Evolutionary conservation across 2,113 vertebrate genomes (phyloP).

Genomic region (Semnornis frantzii): DNA sequence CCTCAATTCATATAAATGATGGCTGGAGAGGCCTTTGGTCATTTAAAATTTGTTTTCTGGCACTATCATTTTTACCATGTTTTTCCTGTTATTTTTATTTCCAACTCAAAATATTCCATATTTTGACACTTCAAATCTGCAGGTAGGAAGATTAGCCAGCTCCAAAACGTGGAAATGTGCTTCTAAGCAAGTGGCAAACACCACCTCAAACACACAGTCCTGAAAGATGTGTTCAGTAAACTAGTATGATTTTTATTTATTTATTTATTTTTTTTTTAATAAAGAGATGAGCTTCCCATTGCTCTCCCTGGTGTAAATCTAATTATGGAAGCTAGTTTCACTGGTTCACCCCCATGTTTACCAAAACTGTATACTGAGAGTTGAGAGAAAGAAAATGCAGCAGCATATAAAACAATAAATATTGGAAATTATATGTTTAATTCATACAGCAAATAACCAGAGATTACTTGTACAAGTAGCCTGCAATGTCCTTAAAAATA

Average conservation of each 20-base stretch:
- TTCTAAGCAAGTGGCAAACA: constrained; percentile 21
- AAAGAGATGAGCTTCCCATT: background rate
- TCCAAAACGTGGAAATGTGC: constrained; percentile 13
- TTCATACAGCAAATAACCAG: constrained; percentile 76
- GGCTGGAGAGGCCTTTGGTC: background rate
- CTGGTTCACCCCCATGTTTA: constrained; percentile 55
- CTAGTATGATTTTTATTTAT: background rate
- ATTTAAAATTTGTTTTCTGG: background rate
- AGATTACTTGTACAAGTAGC: constrained; percentile 77
- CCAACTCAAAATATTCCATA: background rate
- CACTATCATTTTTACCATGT: background rate
- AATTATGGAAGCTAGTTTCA: constrained; percentile 41
- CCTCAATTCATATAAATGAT: background rate
- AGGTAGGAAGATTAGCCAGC: background rate
- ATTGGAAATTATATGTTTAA: constrained; percentile 72
- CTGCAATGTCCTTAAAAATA: constrained; percentile 81
- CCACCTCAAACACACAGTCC: background rate
- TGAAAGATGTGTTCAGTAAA: constrained; percentile 1
- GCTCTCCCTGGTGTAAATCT: constrained; percentile 21
- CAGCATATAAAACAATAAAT: constrained; percentile 52
- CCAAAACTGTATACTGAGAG: background rate
- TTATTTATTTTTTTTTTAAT: background rate
- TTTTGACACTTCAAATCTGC: background rate
- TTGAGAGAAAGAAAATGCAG: constrained; percentile 38
- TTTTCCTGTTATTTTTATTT: background rate